phyloP scores from a whole-genome alignment of 2,888 invertebrate genomes.

The Caenorhabditis angaria region DNA sequence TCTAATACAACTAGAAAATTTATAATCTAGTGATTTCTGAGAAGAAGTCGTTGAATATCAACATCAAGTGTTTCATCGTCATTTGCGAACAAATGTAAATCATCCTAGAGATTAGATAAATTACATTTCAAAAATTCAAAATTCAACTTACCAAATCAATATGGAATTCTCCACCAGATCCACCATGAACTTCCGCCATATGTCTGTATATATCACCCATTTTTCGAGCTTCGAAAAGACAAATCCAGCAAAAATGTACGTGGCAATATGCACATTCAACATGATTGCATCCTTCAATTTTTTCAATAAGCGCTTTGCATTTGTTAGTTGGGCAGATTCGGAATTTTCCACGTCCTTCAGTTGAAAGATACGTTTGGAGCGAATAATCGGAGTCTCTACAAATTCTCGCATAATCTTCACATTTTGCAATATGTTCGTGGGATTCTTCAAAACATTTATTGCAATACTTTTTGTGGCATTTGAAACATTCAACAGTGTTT shows the following conservation, averaged over 20 bases:
- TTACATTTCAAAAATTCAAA: too few relatives aligned
- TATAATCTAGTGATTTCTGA: too few relatives aligned
- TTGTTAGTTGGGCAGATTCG: neutral
- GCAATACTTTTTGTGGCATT: neutral
- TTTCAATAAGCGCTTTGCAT: neutral
- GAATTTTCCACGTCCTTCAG: neutral
- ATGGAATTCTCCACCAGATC: neutral
- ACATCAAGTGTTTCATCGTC: too few relatives aligned
- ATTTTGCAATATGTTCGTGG: neutral
- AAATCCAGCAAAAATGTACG: neutral
- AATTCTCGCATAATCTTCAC: neutral
- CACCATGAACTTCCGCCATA: neutral
- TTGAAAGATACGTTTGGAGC: neutral
- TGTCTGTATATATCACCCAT: neutral
- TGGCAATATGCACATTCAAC: neutral
- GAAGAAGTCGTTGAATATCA: too few relatives aligned
- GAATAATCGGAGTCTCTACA: neutral
- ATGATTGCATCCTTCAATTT: neutral
- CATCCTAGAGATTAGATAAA: too few relatives aligned
- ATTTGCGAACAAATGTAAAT: too few relatives aligned
- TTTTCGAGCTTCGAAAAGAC: neutral
- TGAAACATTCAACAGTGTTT: neutral
- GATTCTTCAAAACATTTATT: neutral
- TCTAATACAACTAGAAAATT: too few relatives aligned
- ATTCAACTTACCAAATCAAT: neutral